Conservation (phyloP, 2,888 invertebrate genomes). For the Altica lythri region DNA sequence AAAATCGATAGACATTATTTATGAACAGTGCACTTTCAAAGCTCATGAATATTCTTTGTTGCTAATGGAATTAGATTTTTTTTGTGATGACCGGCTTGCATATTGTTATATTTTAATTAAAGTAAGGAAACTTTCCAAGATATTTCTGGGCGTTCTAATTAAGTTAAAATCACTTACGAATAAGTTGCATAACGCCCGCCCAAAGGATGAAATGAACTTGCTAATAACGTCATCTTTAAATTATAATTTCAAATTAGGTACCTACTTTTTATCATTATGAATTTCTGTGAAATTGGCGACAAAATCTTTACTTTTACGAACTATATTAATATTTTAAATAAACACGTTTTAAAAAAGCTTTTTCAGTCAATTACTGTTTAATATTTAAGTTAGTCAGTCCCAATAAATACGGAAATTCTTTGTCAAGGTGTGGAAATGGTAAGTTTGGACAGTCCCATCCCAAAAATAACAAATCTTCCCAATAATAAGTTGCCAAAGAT, state of each 20-base stretch:
- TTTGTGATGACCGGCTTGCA: constrained; percentile 15
- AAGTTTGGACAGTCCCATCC: too few relatives aligned
- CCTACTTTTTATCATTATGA: too few relatives aligned
- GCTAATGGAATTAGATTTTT: constrained; percentile 15
- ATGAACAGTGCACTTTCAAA: neutral
- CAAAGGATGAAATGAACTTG: constrained; percentile 25
- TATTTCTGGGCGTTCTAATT: constrained; percentile 14
- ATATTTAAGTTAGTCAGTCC: too few relatives aligned
- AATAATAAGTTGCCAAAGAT: too few relatives aligned
- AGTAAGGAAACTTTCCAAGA: constrained; percentile 19
- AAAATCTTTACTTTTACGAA: too few relatives aligned
- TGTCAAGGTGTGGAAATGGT: too few relatives aligned
- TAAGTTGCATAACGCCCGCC: constrained; percentile 20
- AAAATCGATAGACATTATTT: constrained; percentile 9
- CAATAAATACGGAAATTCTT: too few relatives aligned
- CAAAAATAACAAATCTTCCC: too few relatives aligned
- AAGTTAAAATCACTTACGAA: constrained; percentile 25
- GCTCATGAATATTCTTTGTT: constrained; percentile 18
- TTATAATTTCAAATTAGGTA: constrained; percentile 26
- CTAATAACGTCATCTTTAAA: constrained; percentile 24
- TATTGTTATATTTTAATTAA: constrained; percentile 27
- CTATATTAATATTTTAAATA: too few relatives aligned
- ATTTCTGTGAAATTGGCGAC: too few relatives aligned
- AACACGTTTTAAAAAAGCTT: too few relatives aligned
- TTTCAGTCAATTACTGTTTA: too few relatives aligned